Conservation (phyloP, 2,888 invertebrate species). For the Pollenia griseotomentosa region DNA sequence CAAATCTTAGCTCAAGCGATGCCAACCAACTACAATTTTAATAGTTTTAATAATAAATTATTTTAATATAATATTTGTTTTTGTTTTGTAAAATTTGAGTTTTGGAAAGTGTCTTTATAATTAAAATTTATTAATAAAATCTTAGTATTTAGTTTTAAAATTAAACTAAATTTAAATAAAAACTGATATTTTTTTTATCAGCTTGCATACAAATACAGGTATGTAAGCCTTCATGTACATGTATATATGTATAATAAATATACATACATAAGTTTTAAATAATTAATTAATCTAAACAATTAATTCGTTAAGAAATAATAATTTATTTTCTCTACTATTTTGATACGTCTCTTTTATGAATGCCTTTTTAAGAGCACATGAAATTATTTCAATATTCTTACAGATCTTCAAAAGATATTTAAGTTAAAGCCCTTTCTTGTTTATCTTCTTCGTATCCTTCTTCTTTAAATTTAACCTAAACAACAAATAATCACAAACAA, state of each 20-base stretch:
- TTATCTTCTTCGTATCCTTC: conserved; percentile 10
- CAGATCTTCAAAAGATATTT: conserved; percentile 3
- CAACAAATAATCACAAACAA: conserved; percentile 67
- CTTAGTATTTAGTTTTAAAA: neutral
- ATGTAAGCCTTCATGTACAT: neutral
- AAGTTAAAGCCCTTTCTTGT: neutral
- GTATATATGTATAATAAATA: neutral
- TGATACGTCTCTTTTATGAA: conserved; percentile 34
- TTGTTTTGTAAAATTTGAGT: conserved; percentile 6
- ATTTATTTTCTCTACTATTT: conserved; percentile 12
- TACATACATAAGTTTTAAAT: neutral
- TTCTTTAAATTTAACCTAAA: conserved; percentile 49
- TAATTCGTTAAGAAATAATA: conserved; percentile 23
- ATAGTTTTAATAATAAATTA: conserved; percentile 6
- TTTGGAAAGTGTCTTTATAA: no score
- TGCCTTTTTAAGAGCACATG: neutral
- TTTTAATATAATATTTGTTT: neutral
- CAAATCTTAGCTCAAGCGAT: conserved; percentile 79
- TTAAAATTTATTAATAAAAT: neutral
- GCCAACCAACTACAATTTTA: conserved; percentile 78
- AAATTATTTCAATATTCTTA: conserved; percentile 38
- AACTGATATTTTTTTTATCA: neutral
- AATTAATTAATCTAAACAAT: conserved; percentile 8
- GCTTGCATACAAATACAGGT: neutral
- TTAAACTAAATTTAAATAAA: neutral